A percentile compares a stretch with the other conserved stretches of the same genome.
Evolutionary conservation across 2,888 invertebrate species (phyloP).

Genomic region (Cartodere bifasciata): DNA sequence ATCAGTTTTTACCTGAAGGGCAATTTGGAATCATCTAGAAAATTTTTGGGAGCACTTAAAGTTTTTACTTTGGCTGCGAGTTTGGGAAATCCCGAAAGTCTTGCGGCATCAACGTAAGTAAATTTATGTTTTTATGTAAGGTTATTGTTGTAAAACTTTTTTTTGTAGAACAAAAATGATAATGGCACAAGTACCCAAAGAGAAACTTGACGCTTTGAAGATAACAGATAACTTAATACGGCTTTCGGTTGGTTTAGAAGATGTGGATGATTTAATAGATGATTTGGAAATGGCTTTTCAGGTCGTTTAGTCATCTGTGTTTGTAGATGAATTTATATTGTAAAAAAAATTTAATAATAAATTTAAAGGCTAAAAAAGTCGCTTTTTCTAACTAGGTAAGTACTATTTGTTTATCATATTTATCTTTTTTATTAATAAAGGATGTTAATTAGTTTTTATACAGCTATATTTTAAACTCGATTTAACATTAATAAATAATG

Average conservation of each 20-base stretch:
- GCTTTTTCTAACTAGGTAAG: no score
- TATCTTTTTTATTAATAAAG: no score
- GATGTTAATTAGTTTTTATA: no score
- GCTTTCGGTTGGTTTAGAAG: conserved; percentile 78
- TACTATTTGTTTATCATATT: no score
- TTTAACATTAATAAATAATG: no score
- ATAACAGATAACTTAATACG: conserved; percentile 73
- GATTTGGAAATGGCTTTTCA: no score
- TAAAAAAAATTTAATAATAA: no score
- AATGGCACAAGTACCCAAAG: conserved; percentile 78
- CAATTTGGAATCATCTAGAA: conserved; percentile 53
- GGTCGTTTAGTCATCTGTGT: no score
- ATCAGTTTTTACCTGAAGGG: conserved; percentile 81
- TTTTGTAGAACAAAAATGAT: conserved; percentile 76
- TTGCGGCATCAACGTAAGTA: conserved; percentile 86
- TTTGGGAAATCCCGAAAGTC: conserved; percentile 88
- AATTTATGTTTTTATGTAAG: not conserved
- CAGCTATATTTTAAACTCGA: no score
- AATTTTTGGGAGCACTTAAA: conserved; percentile 63
- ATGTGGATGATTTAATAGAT: conserved; percentile 61
- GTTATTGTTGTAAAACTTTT: no score
- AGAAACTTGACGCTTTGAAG: conserved; percentile 55
- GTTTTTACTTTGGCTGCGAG: conserved; percentile 84
- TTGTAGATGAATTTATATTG: no score
- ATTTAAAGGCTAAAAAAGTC: no score